Base-by-base conservation (phyloP, 2,888 invertebrate species). In the Volucella zonaria region DNA sequence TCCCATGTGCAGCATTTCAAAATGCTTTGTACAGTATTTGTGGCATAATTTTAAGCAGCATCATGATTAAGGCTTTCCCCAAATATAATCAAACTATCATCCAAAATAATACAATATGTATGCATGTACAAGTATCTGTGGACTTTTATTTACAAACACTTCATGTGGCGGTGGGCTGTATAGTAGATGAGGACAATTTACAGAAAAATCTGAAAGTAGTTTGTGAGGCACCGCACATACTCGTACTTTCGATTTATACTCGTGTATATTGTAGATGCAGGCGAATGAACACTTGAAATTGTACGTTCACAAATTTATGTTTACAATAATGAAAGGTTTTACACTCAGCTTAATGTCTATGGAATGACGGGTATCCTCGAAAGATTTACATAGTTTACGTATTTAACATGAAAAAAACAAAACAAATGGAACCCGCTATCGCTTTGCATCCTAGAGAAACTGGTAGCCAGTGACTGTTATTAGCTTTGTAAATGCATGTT, bases 401-500 rank as follows among this genome's bases (percentile, higher is more conserved):
- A 40, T 15, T 43, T 23, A 62, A 70, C 52, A 11, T 18, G 6
- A 1, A 15, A 15, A 15, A 15, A 31, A 6, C 6, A 31, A 31
- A 31, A 31, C 31, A 31, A 31, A 31, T 31, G 31, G 31, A 6
- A 31, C 6, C 31, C 31, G 31, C 31, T 31, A 6, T 6, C 31
- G 31, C 31, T 31, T 31, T 31, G 10, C 15, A 58, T 40, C 31
- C 9, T 18, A 12, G 51, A 2, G 40, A 43, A 73, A 62, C 54
- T 52, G 68, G 67, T 74, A 68, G 61, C 61, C 3, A 49, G 66
- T 71, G 71, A 56, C 62, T 49, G 40, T 56, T 67, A 78, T 73
- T 73, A 73, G 31, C 56, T 47, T 45, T 58, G 15, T 15, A 62
- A 49, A 71, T 82, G 56, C 51, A 74, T 82, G 74, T 74, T 73